A percentile compares a stretch with the other conserved stretches of the same genome.
Evolutionary conservation across 2,113 vertebrate species (phyloP).

Genomic region (Perca fluviatilis): DNA sequence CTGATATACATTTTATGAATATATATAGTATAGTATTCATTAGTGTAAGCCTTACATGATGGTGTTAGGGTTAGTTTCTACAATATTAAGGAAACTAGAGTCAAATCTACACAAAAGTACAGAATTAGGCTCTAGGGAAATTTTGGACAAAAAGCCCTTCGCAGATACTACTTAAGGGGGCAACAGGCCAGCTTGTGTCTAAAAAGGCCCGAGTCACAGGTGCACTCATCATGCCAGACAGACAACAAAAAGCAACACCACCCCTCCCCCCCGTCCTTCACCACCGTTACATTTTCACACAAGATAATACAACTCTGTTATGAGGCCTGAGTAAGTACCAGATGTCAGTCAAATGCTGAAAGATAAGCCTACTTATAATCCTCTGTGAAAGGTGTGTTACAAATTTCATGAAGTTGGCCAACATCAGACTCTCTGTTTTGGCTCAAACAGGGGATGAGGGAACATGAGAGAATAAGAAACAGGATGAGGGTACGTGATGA

Average conservation of each 20-base stretch:
- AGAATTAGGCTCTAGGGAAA: not conserved
- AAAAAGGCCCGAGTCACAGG: slow-evolving; percentile 36
- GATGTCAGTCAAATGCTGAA: slow-evolving; percentile 40
- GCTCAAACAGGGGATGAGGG: slow-evolving; percentile 52
- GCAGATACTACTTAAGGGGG: slow-evolving; percentile 8
- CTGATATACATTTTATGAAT: too few species aligned
- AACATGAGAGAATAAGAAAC: slow-evolving; percentile 74
- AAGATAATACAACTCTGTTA: slow-evolving; percentile 9
- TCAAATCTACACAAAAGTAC: not conserved
- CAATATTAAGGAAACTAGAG: not conserved
- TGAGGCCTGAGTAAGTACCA: not conserved
- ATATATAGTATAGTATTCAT: not conserved
- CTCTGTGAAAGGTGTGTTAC: slow-evolving; percentile 39
- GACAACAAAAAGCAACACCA: slow-evolving; percentile 51
- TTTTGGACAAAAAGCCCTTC: not conserved
- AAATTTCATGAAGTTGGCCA: slow-evolving; percentile 47
- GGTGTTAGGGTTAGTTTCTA: not conserved
- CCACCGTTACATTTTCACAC: slow-evolving; percentile 3
- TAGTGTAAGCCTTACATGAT: not conserved
- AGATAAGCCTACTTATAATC: slow-evolving; percentile 39
- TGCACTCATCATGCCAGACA: slow-evolving; percentile 52
- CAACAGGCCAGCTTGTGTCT: not conserved
- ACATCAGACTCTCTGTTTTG: slow-evolving; percentile 42
- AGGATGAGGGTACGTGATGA: slow-evolving; percentile 71
- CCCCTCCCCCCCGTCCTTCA: too few species aligned